These are phyloP conservation scores for Tricholaema leucomelas DNA, from an alignment of 2,113 vertebrate species.

Conservation along the genomic window DNA sequence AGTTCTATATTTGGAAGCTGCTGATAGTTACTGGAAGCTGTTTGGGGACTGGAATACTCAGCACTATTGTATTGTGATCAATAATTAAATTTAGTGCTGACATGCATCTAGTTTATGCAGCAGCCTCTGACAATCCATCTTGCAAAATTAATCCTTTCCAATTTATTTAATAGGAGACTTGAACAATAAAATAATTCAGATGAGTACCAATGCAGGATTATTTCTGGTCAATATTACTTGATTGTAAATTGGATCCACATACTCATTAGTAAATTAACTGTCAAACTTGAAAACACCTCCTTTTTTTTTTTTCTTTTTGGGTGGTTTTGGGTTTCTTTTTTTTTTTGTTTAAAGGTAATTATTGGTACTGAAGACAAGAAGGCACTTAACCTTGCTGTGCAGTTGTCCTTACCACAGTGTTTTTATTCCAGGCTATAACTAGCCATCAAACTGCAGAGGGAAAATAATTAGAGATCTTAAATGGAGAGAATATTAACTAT, in stretches of 20 bases:
- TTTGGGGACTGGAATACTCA: slow-evolving; percentile 84
- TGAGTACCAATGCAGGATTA: slow-evolving; percentile 76
- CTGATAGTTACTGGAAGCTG: slow-evolving; percentile 88
- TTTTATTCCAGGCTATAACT: slow-evolving; percentile 80
- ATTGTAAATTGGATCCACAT: slow-evolving; percentile 81
- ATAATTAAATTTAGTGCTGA: slow-evolving; percentile 94
- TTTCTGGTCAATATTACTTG: slow-evolving; percentile 82
- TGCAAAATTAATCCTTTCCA: slow-evolving; percentile 85
- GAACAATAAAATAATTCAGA: slow-evolving; percentile 83
- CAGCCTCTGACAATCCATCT: slow-evolving; percentile 83
- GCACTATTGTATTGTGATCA: slow-evolving; percentile 95
- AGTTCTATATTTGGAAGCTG: slow-evolving; percentile 84
- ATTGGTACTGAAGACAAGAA: slow-evolving; percentile 84
- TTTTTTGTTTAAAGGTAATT: slow-evolving; percentile 82
- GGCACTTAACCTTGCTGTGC: slow-evolving; percentile 83
- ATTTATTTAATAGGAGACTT: slow-evolving; percentile 84
- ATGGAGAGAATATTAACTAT: slow-evolving; percentile 77
- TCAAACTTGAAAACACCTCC: slow-evolving; percentile 79
- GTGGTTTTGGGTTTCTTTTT: slow-evolving; percentile 55
- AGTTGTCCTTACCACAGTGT: slow-evolving; percentile 79
- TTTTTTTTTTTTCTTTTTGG: no score
- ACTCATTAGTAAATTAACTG: slow-evolving; percentile 88
- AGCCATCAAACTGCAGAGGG: slow-evolving; percentile 77
- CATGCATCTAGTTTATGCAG: slow-evolving; percentile 85
- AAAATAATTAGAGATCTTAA: slow-evolving; percentile 85